Percentiles rank a stretch among this genome's conserved stretches.
These are phyloP conservation scores for Zaprionus gabonicus DNA, from an alignment of 1,140 invertebrate genomes.

Conservation along the genomic window DNA sequence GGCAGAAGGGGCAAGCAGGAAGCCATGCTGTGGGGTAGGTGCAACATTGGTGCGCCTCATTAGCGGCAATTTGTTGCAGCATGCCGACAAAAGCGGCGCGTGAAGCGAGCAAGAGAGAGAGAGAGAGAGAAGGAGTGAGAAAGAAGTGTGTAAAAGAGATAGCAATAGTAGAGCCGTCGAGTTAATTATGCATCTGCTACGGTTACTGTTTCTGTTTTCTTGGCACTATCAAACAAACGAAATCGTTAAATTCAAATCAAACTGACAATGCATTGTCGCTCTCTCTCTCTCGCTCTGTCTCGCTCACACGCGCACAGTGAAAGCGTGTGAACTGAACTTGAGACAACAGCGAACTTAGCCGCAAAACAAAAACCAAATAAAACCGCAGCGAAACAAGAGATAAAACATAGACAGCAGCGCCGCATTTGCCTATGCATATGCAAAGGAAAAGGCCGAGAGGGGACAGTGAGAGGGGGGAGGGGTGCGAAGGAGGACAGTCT, in stretches of 20 bases:
- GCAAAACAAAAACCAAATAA: constrained; percentile 44
- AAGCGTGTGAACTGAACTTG: constrained; percentile 84
- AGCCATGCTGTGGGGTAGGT: not conserved
- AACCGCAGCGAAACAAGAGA: constrained; percentile 71
- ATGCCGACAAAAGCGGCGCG: constrained; percentile 62
- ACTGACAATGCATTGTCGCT: constrained; percentile 48
- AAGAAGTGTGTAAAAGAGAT: not conserved
- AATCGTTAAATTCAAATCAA: constrained; percentile 67
- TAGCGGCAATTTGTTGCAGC: constrained; percentile 77
- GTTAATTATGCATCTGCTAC: constrained; percentile 65
- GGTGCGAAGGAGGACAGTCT: constrained; percentile 15
- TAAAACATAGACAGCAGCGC: constrained; percentile 16
- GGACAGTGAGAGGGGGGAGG: not conserved
- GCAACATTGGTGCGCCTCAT: constrained; percentile 70
- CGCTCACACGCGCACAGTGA: constrained; percentile 64
- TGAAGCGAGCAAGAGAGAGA: not conserved
- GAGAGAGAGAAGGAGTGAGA: not conserved
- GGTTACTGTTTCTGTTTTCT: constrained; percentile 3
- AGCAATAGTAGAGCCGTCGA: not conserved
- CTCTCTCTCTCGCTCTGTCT: not conserved
- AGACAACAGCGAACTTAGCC: constrained; percentile 35
- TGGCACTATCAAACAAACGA: constrained; percentile 64
- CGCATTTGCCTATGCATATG: constrained; percentile 62
- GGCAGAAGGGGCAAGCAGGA: not conserved
- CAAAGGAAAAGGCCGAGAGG: constrained; percentile 36